Percentiles rank a stretch among this genome's conserved stretches.
phyloP scores from a whole-genome alignment of 2,888 invertebrate species.

The Sminthurinus aureus region DNA sequence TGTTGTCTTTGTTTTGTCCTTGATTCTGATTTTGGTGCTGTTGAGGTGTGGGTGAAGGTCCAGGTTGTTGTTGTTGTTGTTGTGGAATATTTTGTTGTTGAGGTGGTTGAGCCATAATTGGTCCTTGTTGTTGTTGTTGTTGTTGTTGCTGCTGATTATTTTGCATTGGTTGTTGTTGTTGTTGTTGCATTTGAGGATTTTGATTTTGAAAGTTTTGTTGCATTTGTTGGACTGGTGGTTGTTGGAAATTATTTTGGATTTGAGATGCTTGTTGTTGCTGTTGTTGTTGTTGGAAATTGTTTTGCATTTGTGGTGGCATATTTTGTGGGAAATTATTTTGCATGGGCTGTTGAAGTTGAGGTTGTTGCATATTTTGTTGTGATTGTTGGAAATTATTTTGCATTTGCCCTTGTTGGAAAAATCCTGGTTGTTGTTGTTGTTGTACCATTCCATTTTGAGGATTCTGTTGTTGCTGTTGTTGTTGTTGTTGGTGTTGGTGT shows the following conservation, averaged over 20 bases:
- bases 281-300: constrained; percentile 20
- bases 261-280: constrained; percentile 36
- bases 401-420: not conserved
- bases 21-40: constrained; percentile 1
- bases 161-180: constrained; percentile 5
- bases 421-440: constrained; percentile 34
- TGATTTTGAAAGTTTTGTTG: not conserved
- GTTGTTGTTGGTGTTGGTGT: not conserved
- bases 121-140: constrained; percentile 26
- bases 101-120: not conserved
- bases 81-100: constrained; percentile 11
- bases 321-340: constrained; percentile 3
- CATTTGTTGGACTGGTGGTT: not conserved
- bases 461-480: constrained; percentile 25
- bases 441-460: not conserved
- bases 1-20: not conserved
- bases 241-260: not conserved
- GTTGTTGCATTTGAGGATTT: constrained; percentile 14
- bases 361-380: constrained; percentile 27
- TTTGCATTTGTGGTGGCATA: constrained; percentile 23
- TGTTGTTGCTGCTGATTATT: constrained; percentile 28
- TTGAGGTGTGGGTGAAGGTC: constrained; percentile 11
- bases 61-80: constrained; percentile 17
- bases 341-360: constrained; percentile 13
- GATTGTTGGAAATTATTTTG: constrained; percentile 14